Evolutionary conservation across 2,113 vertebrate genomes (phyloP).

Genomic region (Pardalotus punctatus): DNA sequence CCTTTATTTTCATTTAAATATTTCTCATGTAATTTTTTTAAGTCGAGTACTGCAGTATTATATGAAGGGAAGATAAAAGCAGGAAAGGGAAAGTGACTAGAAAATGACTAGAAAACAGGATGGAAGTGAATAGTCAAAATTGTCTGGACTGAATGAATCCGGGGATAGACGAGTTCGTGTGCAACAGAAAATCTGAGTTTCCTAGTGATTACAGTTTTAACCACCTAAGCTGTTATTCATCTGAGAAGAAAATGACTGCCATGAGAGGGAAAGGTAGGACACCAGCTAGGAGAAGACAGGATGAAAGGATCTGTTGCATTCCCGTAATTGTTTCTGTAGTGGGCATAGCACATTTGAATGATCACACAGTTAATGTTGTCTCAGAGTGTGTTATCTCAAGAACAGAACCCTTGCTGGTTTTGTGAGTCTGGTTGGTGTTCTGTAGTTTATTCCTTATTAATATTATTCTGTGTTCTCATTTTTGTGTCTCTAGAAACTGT

Average conservation of each 20-base stretch:
- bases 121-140: not conserved
- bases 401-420: not conserved
- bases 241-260: not conserved
- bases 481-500: not conserved
- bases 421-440: not conserved
- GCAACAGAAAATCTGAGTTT: not conserved
- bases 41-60: not conserved
- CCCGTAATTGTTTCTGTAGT: not conserved
- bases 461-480: not conserved
- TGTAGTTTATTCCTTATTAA: not conserved
- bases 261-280: not conserved
- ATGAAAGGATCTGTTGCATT: not conserved
- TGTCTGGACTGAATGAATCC: not conserved
- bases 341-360: not conserved
- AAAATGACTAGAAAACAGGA: not conserved
- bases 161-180: not conserved
- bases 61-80: not conserved
- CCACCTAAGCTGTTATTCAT: not conserved
- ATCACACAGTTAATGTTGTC: not conserved
- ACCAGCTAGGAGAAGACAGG: no score
- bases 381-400: not conserved
- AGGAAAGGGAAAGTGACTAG: not conserved
- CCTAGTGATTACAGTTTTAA: not conserved
- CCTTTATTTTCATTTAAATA: conserved; percentile 8
- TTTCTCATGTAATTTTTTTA: not conserved